Conservation (phyloP, 2,797 vertebrate species). For the Lutjanus argentimaculatus region DNA sequence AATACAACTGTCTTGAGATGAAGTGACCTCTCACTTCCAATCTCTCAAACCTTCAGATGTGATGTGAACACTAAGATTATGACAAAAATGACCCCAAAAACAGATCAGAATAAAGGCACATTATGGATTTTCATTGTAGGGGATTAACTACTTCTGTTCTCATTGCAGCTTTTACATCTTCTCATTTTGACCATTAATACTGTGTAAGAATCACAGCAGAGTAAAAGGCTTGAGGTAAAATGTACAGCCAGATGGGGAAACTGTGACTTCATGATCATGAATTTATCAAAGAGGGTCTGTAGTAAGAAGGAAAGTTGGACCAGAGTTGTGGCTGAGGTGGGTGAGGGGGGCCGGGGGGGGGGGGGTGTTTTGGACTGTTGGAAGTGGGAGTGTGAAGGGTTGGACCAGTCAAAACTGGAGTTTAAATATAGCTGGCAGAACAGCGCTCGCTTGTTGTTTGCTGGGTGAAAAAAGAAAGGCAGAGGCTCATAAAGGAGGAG, state of each 20-base stretch:
- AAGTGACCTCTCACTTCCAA: background rate
- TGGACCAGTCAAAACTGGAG: constrained; percentile 54
- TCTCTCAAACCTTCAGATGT: background rate
- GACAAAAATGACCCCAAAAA: background rate
- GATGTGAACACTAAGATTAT: background rate
- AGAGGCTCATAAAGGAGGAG: background rate
- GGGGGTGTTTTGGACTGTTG: constrained; percentile 1
- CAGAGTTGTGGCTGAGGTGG: constrained; percentile 2
- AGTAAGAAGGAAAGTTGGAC: constrained; percentile 53
- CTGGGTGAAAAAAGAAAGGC: constrained; percentile 5
- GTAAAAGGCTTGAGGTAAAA: constrained; percentile 21
- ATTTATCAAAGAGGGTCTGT: constrained; percentile 65
- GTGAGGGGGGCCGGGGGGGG: background rate
- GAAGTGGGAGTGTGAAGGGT: constrained; percentile 57
- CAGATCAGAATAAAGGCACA: too few species aligned
- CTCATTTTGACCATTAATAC: background rate
- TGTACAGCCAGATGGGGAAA: constrained; percentile 55
- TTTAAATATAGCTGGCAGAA: constrained; percentile 69
- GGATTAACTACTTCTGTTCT: background rate
- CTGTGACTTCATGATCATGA: constrained; percentile 69
- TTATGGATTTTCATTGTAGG: background rate
- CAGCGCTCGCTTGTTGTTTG: constrained; percentile 59
- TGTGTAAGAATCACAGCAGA: background rate
- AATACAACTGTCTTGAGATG: too few species aligned
- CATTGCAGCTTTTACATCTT: too few species aligned